Evolutionary conservation across 2,888 invertebrate genomes (phyloP).

Genomic region (Steinernema carpocapsae): DNA sequence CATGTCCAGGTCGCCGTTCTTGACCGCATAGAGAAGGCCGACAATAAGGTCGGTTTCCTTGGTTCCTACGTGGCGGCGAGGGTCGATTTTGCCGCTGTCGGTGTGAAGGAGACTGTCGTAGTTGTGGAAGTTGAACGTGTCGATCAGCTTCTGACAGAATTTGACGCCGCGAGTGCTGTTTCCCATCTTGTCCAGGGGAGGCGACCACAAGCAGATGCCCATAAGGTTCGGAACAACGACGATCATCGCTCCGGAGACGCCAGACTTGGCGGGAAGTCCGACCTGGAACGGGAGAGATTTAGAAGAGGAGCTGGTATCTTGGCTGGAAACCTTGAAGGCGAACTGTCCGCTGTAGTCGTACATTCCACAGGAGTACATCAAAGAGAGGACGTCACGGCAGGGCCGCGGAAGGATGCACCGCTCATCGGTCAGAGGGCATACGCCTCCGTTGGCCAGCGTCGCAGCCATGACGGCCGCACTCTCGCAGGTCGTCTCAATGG

Average conservation of each 20-base stretch:
- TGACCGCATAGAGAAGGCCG: slow-evolving; percentile 89
- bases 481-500: slow-evolving; percentile 93
- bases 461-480: slow-evolving; percentile 91
- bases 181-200: slow-evolving; percentile 84
- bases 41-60: slow-evolving; percentile 72
- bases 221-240: slow-evolving; percentile 75
- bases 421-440: slow-evolving; percentile 93
- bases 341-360: slow-evolving; percentile 81
- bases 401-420: slow-evolving; percentile 83
- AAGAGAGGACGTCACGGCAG: slow-evolving; percentile 88
- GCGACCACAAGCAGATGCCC: slow-evolving; percentile 70
- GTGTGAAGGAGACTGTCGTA: slow-evolving; percentile 81
- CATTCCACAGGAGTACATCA: slow-evolving; percentile 98
- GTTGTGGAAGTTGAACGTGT: slow-evolving; percentile 91
- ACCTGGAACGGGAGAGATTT: slow-evolving; percentile 70
- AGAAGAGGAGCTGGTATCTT: too few species aligned
- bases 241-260: slow-evolving; percentile 84
- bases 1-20: slow-evolving; percentile 88
- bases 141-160: slow-evolving; percentile 83
- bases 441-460: slow-evolving; percentile 90
- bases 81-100: slow-evolving; percentile 40
- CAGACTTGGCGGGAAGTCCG: slow-evolving; percentile 73
- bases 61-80: slow-evolving; percentile 73
- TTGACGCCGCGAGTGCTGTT: slow-evolving; percentile 85
- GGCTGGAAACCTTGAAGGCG: slow-evolving; percentile 63